These are phyloP conservation scores for Battus philenor DNA, from an alignment of 1,140 invertebrate genomes.

Conservation along the genomic window DNA sequence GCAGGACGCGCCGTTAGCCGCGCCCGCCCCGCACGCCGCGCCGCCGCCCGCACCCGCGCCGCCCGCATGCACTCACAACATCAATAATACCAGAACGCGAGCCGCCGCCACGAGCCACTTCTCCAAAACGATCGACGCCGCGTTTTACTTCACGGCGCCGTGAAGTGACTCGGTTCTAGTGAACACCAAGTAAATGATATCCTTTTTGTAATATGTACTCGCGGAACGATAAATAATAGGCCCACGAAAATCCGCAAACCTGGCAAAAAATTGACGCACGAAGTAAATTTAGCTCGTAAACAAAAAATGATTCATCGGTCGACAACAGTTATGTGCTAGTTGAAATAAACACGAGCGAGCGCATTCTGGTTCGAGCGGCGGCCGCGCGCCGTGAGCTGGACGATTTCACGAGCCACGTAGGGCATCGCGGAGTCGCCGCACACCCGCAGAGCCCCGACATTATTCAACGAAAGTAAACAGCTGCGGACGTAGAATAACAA, in stretches of 20 bases:
- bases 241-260: no score
- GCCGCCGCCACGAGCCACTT: no score
- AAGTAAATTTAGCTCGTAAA: constrained; percentile 10
- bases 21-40: constrained; percentile 27
- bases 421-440: constrained; percentile 36
- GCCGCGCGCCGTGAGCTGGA: neutral
- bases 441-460: constrained; percentile 32
- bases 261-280: no score
- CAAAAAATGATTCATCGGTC: constrained; percentile 16
- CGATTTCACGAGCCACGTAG: constrained; percentile 18
- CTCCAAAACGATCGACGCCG: neutral
- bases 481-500: constrained; percentile 67
- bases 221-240: no score
- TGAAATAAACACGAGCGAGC: neutral
- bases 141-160: neutral
- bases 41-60: constrained; percentile 31
- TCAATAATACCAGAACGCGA: constrained; percentile 11
- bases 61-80: constrained; percentile 26
- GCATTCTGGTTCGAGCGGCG: neutral
- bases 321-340: constrained; percentile 15
- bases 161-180: no score
- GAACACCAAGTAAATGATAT: no score
- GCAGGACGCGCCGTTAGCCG: constrained; percentile 69
- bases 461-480: constrained; percentile 72
- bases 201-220: no score